Base-by-base conservation (phyloP, 2,113 vertebrate species). In the Podarcis cretensis region DNA sequence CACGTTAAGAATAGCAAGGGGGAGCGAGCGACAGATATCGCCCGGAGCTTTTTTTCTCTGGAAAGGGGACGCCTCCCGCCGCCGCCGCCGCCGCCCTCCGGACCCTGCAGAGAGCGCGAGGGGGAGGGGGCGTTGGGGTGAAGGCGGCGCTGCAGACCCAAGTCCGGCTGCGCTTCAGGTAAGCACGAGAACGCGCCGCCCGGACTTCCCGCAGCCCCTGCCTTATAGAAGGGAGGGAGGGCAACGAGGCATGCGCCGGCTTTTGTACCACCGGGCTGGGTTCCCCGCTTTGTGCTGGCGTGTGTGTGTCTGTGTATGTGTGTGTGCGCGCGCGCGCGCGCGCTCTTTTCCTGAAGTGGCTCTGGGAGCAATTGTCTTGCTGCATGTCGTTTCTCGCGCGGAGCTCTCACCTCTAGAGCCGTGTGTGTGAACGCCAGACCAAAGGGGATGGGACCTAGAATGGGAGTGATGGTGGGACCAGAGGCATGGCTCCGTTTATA, bases 81-180 rank as follows among this genome's bases (percentile, higher is more conserved):
- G 12, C 74, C 85, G 27, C 73, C 84, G 27, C 73, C 73, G 37
- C 74, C 84, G 80, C 81, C 87, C 79, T 76, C 73, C 7, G 30
- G 74, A 78, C 83, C 82, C 66, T 75, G 82, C 82, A 57, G 80
- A 66, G 80, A 57, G 71, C 9, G 59, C 43, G n/a, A 32, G 63
- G 71, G 59, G 73, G 71, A 32, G 81, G 59, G n/a, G 75, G 59
- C 63, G 82, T 37, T 89, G 91, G 90, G 91, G 90, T 83, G 89
- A 92, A 92, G 83, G 84, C 30, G 86, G 89, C 88, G 81, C 71
- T 57, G 87, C 88, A 84, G 87, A 88, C 92, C 91, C 92, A 76
- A 85, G 83, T 88, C 48, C 81, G 76, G 79, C 84, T 37, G 90
- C 48, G 65, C 87, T 21, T 59, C 88, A 93, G 94, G 94, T 95